Percentiles rank a stretch among this genome's conserved stretches.
These are phyloP conservation scores for Tetragonula carbonaria DNA, from an alignment of 2,888 invertebrate species.

Conservation along the genomic window DNA sequence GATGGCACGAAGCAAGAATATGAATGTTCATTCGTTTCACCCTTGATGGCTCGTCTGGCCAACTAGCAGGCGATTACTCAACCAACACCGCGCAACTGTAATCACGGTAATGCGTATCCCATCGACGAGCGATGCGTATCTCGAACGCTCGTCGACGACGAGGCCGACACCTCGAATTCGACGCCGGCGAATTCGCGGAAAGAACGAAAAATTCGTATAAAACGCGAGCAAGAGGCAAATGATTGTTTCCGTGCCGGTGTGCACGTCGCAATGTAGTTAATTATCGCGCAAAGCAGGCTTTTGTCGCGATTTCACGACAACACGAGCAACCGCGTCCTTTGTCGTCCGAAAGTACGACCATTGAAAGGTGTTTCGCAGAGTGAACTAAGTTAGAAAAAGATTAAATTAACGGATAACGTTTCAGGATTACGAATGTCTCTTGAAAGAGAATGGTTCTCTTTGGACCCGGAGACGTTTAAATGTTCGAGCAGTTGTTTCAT, in stretches of 20 bases:
- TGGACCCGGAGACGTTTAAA: neutral
- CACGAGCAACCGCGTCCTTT: slow-evolving; percentile 16
- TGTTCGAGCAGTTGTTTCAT: neutral
- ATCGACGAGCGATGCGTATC: neutral
- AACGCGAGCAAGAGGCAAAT: slow-evolving; percentile 29
- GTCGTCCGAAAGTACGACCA: slow-evolving; percentile 44
- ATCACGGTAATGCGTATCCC: slow-evolving; percentile 73
- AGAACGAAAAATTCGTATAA: neutral
- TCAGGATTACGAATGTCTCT: neutral
- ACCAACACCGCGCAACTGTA: slow-evolving; percentile 71
- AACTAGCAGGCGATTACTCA: slow-evolving; percentile 54
- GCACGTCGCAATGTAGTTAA: slow-evolving; percentile 49
- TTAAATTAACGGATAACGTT: neutral
- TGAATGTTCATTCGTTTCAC: slow-evolving; percentile 46
- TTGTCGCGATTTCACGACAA: slow-evolving; percentile 33
- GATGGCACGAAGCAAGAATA: slow-evolving; percentile 17
- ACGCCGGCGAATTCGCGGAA: slow-evolving; percentile 25
- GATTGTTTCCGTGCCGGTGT: slow-evolving; percentile 44
- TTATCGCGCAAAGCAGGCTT: slow-evolving; percentile 34
- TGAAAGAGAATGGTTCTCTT: neutral
- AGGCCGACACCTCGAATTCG: slow-evolving; percentile 51
- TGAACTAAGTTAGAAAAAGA: slow-evolving; percentile 27
- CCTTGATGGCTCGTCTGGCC: slow-evolving; percentile 22
- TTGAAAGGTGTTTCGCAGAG: slow-evolving; percentile 45
- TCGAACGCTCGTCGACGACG: slow-evolving; percentile 31